Evolutionary conservation across 2,888 invertebrate genomes (phyloP).

Genomic region (Drosophila atroscutellata): DNA sequence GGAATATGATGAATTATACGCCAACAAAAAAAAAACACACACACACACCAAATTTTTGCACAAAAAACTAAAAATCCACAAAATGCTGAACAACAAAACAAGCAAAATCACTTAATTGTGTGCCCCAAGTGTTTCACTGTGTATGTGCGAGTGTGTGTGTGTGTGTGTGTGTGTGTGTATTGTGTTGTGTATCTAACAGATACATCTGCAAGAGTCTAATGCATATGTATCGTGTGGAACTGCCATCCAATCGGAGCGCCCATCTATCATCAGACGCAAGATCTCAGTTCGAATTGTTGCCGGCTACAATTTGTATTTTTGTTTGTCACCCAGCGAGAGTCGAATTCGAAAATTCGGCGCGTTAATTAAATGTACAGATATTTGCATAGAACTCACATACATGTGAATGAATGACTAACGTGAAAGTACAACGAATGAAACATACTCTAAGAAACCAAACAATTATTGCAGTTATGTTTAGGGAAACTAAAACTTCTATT

Average conservation of each 20-base stretch:
- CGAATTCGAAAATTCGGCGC: constrained; percentile 43
- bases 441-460: constrained; percentile 12
- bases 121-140: constrained; percentile 50
- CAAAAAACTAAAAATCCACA: constrained; percentile 70
- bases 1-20: constrained; percentile 75
- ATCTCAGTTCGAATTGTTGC: constrained; percentile 46
- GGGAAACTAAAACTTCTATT: background rate
- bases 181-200: constrained; percentile 51
- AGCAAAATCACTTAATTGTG: constrained; percentile 76
- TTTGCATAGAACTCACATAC: constrained; percentile 50
- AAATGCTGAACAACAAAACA: constrained; percentile 71
- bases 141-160: constrained; percentile 14
- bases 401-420: background rate
- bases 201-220: constrained; percentile 64
- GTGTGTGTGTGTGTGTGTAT: constrained; percentile 18
- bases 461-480: background rate
- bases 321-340: constrained; percentile 49
- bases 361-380: constrained; percentile 75
- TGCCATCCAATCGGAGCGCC: constrained; percentile 46
- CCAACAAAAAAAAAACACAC: constrained; percentile 28
- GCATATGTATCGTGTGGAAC: constrained; percentile 65
- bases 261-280: constrained; percentile 55
- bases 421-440: background rate
- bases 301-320: constrained; percentile 39
- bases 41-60: constrained; percentile 44